These are phyloP conservation scores for Campaea margaritaria DNA, from an alignment of 2,888 invertebrate genomes.

Conservation along the genomic window DNA sequence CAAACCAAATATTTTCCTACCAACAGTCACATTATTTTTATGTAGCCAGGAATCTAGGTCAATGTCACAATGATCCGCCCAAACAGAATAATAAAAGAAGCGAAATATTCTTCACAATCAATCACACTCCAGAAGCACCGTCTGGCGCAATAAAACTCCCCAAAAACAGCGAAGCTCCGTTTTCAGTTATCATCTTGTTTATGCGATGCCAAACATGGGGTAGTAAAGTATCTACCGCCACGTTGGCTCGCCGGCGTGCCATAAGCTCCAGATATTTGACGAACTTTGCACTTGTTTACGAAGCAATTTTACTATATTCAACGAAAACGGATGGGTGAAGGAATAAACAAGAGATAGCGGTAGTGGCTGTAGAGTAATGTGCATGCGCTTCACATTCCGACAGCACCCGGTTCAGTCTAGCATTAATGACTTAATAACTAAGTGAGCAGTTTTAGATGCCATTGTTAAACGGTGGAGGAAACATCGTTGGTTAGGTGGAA, in stretches of 20 bases:
- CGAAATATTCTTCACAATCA: slow-evolving; percentile 44
- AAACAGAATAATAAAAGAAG: slow-evolving; percentile 44
- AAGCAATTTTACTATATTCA: neutral
- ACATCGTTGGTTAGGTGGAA: too few relatives aligned
- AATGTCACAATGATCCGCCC: slow-evolving; percentile 25
- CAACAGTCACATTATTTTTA: neutral
- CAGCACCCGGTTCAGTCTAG: too few relatives aligned
- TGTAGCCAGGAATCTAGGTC: slow-evolving; percentile 16
- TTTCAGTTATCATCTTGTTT: slow-evolving; percentile 57
- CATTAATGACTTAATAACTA: too few relatives aligned
- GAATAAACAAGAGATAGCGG: neutral
- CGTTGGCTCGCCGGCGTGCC: slow-evolving; percentile 39
- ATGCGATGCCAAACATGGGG: slow-evolving; percentile 55
- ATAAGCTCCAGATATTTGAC: slow-evolving; percentile 29
- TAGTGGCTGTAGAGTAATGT: too few relatives aligned
- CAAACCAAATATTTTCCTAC: too few relatives aligned
- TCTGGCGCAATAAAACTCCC: slow-evolving; percentile 46
- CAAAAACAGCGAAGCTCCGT: slow-evolving; percentile 47
- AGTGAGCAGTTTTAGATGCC: too few relatives aligned
- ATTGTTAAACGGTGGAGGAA: too few relatives aligned
- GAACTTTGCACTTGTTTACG: slow-evolving; percentile 17
- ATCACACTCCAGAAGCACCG: slow-evolving; percentile 47
- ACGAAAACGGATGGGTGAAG: neutral
- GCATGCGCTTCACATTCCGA: too few relatives aligned
- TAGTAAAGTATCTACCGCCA: slow-evolving; percentile 51